A percentile compares a stretch with the other conserved stretches of the same genome.
Evolutionary conservation across 2,113 vertebrate genomes (phyloP).

Genomic region (Dipodomys stephensi): DNA sequence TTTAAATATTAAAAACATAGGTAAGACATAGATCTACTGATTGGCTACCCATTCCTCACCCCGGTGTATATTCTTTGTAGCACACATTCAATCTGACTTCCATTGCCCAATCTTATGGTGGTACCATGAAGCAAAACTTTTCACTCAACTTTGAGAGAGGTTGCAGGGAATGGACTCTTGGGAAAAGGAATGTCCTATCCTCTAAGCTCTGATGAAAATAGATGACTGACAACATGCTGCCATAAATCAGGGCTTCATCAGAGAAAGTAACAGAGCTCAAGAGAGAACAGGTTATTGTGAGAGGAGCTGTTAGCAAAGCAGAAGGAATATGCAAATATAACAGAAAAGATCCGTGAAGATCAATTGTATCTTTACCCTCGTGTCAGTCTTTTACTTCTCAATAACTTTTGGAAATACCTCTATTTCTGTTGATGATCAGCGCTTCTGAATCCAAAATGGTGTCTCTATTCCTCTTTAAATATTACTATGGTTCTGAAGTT

Average conservation of each 20-base stretch:
- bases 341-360: not conserved
- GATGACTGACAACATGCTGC: not conserved
- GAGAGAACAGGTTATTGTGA: not conserved
- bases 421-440: not conserved
- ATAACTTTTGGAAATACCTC: not conserved
- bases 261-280: not conserved
- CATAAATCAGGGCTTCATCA: not conserved
- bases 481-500: too few species aligned
- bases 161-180: accelerated
- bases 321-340: not conserved
- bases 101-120: not conserved
- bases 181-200: not conserved
- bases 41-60: not conserved
- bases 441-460: not conserved
- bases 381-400: not conserved
- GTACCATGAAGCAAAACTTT: not conserved
- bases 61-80: not conserved
- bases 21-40: not conserved
- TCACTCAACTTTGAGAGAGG: not conserved
- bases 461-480: not conserved
- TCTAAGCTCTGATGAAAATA: not conserved
- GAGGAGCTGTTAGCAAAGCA: not conserved
- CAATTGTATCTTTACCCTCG: not conserved
- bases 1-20: not conserved
- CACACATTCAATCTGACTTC: not conserved